Conservation (phyloP, 2,113 vertebrate species). For the Oryzias woworae region DNA sequence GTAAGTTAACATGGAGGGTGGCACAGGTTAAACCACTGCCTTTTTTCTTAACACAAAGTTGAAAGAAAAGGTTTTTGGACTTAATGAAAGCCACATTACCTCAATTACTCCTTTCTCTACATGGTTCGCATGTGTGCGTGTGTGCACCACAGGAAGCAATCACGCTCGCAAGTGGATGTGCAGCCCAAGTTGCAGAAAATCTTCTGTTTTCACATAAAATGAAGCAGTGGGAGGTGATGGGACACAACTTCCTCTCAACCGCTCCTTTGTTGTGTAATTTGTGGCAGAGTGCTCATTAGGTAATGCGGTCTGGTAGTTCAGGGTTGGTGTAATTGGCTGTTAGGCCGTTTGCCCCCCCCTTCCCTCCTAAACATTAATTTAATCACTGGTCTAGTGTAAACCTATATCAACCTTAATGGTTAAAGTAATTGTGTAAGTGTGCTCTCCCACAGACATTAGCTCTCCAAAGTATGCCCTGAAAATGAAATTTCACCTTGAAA, state of each 20-base stretch:
- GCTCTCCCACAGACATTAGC: constrained; percentile 53
- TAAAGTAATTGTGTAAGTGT: constrained; percentile 63
- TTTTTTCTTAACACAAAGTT: constrained; percentile 42
- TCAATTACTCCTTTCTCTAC: constrained; percentile 52
- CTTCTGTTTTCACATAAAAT: constrained; percentile 41
- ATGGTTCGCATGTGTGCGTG: constrained; percentile 1
- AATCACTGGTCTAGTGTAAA: constrained; percentile 62
- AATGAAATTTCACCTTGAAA: constrained; percentile 60
- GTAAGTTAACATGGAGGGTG: constrained; percentile 34
- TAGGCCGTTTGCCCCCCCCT: constrained; percentile 36
- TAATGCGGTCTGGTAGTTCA: constrained; percentile 54
- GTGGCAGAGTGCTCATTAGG: constrained; percentile 66
- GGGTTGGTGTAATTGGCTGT: constrained; percentile 65
- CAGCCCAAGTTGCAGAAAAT: constrained; percentile 35
- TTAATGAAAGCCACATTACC: constrained; percentile 74
- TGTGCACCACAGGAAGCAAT: constrained; percentile 46
- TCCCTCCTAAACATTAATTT: constrained; percentile 64
- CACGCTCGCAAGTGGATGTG: constrained; percentile 36
- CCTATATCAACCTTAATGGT: constrained; percentile 61
- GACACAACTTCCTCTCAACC: constrained; percentile 23
- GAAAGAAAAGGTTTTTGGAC: constrained; percentile 55
- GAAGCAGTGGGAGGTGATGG: constrained; percentile 22
- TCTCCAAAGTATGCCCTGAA: constrained; percentile 44
- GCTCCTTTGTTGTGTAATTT: constrained; percentile 60
- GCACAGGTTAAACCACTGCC: constrained; percentile 58